Conservation (phyloP, 2,113 vertebrate species). For the Bothrops jararaca region DNA sequence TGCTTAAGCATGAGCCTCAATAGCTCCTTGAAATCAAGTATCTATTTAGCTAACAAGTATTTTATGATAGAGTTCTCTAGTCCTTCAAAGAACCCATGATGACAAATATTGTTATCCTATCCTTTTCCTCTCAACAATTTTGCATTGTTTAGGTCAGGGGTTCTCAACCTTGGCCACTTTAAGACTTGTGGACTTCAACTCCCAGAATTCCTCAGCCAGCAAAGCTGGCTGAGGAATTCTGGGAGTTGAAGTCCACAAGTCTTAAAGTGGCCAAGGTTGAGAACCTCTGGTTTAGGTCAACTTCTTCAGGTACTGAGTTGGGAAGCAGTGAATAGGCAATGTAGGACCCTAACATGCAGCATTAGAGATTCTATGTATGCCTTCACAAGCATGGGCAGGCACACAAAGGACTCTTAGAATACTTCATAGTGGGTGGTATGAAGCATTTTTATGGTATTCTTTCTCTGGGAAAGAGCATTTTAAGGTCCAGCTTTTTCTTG, state of each 20-base stretch:
- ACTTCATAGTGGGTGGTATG: background rate
- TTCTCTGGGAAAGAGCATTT: background rate
- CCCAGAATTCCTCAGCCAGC: too few relatives aligned
- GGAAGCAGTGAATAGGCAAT: background rate
- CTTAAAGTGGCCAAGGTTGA: too few relatives aligned
- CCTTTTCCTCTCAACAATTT: background rate
- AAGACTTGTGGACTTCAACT: too few relatives aligned
- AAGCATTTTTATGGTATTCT: background rate
- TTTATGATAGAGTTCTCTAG: background rate
- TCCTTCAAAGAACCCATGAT: background rate
- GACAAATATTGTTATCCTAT: background rate
- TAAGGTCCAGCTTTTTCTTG: background rate
- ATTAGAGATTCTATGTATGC: background rate
- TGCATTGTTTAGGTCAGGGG: background rate
- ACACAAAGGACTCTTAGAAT: background rate
- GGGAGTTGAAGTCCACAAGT: too few relatives aligned
- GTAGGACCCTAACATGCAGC: background rate
- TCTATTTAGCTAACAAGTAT: background rate
- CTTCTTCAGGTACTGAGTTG: background rate
- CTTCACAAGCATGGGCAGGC: background rate
- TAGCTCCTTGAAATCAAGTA: background rate
- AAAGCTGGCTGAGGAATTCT: too few relatives aligned
- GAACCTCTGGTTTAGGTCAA: background rate
- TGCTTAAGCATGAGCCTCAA: background rate
- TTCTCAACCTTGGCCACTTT: too few relatives aligned